Base-by-base conservation (phyloP, 1,140 invertebrate species). In the Drosophila pseudoobscura region DNA sequence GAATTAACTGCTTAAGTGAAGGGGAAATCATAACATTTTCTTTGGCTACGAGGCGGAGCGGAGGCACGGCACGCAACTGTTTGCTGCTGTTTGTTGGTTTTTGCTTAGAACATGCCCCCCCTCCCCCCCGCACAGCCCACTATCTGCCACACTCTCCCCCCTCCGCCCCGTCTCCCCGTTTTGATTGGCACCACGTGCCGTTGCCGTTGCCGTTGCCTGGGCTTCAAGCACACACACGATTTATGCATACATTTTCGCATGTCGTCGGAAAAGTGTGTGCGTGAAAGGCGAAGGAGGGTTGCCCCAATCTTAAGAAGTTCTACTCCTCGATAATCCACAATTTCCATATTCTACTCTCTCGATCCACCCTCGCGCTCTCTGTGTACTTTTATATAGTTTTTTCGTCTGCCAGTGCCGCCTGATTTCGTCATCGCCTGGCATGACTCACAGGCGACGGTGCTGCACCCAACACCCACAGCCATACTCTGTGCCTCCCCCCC, bases 341-440 rank as follows among this genome's bases (percentile, higher is more conserved):
- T 7, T 26, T 0, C 41, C 20, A 20, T 20, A 20, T 7, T 1
- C 17, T 3, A 54, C 51, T 20, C 7, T 51, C 8, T 47, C 4
- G 22, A 39, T 6, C 47, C 11, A 49, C 57, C 62, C 73, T 76
- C 73, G 56, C 11, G 49, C 41, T 58, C 24, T 13, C 51, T 46
- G 56, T 44, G 47, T 47, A 61, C 49, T 15, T 59, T 39, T 43
- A 68, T 63, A 66, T 64, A 58, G 54, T 58, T 70, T 70, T 17
- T 17, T 24, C 57, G 52, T 75, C 60, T 43, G 68, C 60, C 41
- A 39, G 4, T 39, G 59, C 66, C 69, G 62, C 35, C 69, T 76
- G 73, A 76, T 76, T 76, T 76, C 74, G 74, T 76, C 74, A 76
- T 76, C 74, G 68, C 57, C 51, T 59, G 31, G 35, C 72, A 76